Evolutionary conservation across 2,113 vertebrate species (phyloP), one percentile per base, ranked within the genome.

Genomic region (Nesogale talazaci): DNA sequence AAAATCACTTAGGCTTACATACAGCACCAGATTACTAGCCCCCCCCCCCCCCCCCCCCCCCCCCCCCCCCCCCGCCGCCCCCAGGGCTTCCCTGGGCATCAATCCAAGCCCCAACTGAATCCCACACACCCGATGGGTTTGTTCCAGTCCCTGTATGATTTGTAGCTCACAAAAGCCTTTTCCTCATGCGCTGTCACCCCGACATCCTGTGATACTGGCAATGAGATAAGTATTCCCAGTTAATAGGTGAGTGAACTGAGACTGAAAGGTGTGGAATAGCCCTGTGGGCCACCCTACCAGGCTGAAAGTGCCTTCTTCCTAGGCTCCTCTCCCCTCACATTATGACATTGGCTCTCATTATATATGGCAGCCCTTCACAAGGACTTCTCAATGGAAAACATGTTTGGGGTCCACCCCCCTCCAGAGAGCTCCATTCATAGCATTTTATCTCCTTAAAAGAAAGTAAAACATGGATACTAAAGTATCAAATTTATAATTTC

Each of bases 121-220:
- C 10, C 74, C n/a, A 12, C 46, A 40, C 16, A 46, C 46, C 19
- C 16, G 25, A 46, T 67, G 15, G 27, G 6, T n/a, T 81, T 82
- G 29, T 52, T 46, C 36, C 19, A 27, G 59, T 27, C n/a, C 0
- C 0, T 17, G 27, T 11, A 12, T 34, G 34, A 12, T 63, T 80
- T 59, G 14, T 63, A 86, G 46, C 59, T 85, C 69, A 70, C 19
- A 63, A 79, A 83, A 87, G 31, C 75, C 59, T 84, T 75, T 89
- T 75, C 63, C 46, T 61, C 17, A 16, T 12, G 22, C 31, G 34
- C 57, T 14, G 25, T 56, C 29, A 22, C 16, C 14, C 25, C 42
- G 61, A 91, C 81, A 46, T 7, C 27, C 82, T 65, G 63, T 19
- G 57, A 59, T 40, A 3, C 1, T 20, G 52, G 29, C 70, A 84